Evolutionary conservation across 2,113 vertebrate genomes (phyloP).

Genomic region (Stegostoma tigrinum): DNA sequence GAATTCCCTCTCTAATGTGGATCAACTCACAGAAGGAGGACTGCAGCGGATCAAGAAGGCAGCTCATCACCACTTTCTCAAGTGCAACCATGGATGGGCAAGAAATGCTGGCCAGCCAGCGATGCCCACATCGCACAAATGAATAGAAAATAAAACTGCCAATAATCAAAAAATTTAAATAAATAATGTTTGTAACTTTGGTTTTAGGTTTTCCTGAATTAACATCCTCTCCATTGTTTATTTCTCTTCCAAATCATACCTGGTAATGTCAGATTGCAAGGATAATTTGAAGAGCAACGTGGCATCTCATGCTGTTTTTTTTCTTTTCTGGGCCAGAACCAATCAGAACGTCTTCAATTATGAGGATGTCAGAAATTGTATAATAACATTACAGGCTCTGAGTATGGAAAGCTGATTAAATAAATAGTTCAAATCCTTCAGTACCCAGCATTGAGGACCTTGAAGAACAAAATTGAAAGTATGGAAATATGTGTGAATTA

Average conservation of each 20-base stretch:
- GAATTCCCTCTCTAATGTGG: too few species aligned
- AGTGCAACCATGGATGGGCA: too few species aligned
- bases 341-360: conserved; percentile 22
- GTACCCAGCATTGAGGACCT: background rate
- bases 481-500: conserved; percentile 2
- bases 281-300: background rate
- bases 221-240: background rate
- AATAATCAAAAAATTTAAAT: background rate
- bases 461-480: background rate
- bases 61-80: too few species aligned
- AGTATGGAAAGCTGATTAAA: conserved; percentile 1
- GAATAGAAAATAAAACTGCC: background rate
- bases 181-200: background rate
- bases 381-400: background rate
- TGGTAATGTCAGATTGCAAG: background rate
- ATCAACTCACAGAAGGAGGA: too few species aligned
- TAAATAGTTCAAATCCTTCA: conserved; percentile 15
- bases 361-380: conserved; percentile 2
- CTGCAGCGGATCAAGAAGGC: too few species aligned
- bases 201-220: background rate
- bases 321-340: background rate
- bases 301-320: background rate
- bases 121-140: too few species aligned
- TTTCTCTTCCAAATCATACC: background rate
- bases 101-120: too few species aligned